These are phyloP conservation scores for Tipula helvola DNA, from an alignment of 2,888 invertebrate species.

Conservation along the genomic window DNA sequence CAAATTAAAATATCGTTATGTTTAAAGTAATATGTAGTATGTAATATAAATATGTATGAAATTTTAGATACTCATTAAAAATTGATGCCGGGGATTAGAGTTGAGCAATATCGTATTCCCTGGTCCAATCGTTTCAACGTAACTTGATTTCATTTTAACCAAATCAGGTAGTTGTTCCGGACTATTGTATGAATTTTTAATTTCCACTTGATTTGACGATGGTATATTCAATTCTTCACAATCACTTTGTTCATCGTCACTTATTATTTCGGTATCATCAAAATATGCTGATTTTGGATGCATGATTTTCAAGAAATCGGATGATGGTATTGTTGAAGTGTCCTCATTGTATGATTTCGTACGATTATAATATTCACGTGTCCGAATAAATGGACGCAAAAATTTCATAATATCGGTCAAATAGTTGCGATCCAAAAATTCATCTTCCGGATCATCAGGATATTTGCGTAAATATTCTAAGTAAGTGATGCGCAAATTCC, in stretches of 20 bases:
- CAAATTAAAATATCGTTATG: too few relatives aligned
- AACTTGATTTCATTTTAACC: too few relatives aligned
- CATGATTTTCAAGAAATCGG: neutral
- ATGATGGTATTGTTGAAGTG: neutral
- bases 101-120: neutral
- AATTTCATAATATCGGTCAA: neutral
- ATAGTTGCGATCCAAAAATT: neutral
- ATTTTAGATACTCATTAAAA: slow-evolving; percentile 1
- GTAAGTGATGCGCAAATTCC: neutral
- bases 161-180: neutral
- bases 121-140: too few relatives aligned
- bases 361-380: neutral
- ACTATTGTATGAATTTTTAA: neutral
- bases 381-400: neutral
- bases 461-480: neutral
- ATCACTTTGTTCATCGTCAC: neutral
- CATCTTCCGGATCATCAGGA: neutral
- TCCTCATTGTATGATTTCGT: neutral
- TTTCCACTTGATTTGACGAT: neutral
- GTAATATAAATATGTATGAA: too few relatives aligned
- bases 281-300: neutral
- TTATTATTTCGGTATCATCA: neutral
- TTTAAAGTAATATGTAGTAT: too few relatives aligned
- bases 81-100: neutral
- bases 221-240: neutral